Evolutionary conservation across 2,797 vertebrate genomes (phyloP).

Genomic region (Denticeps clupeoides): DNA sequence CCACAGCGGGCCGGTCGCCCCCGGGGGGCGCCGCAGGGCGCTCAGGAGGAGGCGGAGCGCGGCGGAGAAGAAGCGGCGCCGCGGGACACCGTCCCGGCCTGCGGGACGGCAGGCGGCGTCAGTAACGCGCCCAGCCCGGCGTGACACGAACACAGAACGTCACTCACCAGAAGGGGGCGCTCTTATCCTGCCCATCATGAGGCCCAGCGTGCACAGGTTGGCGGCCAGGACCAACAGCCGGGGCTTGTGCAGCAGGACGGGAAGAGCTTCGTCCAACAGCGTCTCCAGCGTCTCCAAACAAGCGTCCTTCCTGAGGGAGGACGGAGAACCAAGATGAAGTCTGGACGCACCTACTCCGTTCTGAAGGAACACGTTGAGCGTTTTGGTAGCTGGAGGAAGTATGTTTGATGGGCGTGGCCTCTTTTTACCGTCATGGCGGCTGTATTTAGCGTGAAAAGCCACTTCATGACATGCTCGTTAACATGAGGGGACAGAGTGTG

Average conservation of each 20-base stretch:
- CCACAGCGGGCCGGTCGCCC: slow-evolving; percentile 50
- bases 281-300: slow-evolving; percentile 70
- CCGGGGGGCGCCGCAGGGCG: slow-evolving; percentile 53
- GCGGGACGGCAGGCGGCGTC: no score
- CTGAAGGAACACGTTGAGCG: slow-evolving; percentile 1
- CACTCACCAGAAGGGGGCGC: slow-evolving; percentile 60
- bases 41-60: slow-evolving; percentile 66
- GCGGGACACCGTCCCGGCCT: slow-evolving; percentile 36
- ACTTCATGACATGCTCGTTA: no score
- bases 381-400: no score
- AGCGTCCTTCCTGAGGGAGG: slow-evolving; percentile 60
- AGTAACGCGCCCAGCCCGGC: no score
- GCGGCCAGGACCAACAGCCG: slow-evolving; percentile 70
- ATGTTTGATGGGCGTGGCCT: no score
- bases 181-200: slow-evolving; percentile 78
- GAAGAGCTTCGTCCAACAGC: slow-evolving; percentile 72
- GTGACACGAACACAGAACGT: no score
- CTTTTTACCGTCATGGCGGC: no score
- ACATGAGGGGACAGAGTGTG: no score
- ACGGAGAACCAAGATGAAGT: no score
- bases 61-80: slow-evolving; percentile 49
- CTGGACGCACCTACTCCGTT: no score
- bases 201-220: slow-evolving; percentile 74
- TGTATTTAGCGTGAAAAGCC: no score
- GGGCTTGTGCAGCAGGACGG: slow-evolving; percentile 68